Base-by-base conservation (phyloP, 2,888 invertebrate species). In the Apodemia zela region DNA sequence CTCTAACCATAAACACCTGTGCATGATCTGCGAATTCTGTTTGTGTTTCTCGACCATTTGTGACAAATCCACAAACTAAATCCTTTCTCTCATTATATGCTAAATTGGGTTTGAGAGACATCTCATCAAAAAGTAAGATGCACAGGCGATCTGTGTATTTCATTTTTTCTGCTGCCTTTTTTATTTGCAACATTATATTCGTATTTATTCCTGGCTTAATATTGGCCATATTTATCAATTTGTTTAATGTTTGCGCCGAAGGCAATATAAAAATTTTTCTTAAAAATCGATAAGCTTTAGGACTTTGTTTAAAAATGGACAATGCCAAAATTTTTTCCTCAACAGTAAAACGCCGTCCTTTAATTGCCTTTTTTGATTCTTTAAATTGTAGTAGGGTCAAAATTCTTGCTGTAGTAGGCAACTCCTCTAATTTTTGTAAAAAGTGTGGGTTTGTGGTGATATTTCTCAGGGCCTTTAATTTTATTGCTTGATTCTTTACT, bases 71-170 rank as follows among this genome's bases (percentile, higher is more conserved):
- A 45, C 49, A 62, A 0, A 74, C 65, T 62, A n/a, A 42, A 35
- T 75, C 73, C 63, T 68, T 72, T 65, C 67, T 68, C 57, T 68
- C 66, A 63, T 72, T 71, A 29, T 70, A 75, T 4, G 67, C 47
- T 3, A 75, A 35, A 65, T 71, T 68, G 2, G 72, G 60, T 45
- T 69, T 69, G 7, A 76, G 38, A 13, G 70, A 62, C 68, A 76
- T 73, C 66, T 75, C 72, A 29, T 74, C 75, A 63, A 75, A 76
- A 11, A 76, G 8, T 7, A 75, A 3, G 2, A 71, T 60, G 35
- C 74, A 73, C 7, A 74, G n/a, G 2, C 15, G 54, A 29, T 54
- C 54, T 54, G 15, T 8, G 2, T 5, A 15, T 62, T 66, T 71
- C 70, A 74, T 72, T 38, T 69, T 68, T 15, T 68, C 61, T 25